Evolutionary conservation across 2,797 vertebrate species (phyloP).

Genomic region (Nyctalus aviator): DNA sequence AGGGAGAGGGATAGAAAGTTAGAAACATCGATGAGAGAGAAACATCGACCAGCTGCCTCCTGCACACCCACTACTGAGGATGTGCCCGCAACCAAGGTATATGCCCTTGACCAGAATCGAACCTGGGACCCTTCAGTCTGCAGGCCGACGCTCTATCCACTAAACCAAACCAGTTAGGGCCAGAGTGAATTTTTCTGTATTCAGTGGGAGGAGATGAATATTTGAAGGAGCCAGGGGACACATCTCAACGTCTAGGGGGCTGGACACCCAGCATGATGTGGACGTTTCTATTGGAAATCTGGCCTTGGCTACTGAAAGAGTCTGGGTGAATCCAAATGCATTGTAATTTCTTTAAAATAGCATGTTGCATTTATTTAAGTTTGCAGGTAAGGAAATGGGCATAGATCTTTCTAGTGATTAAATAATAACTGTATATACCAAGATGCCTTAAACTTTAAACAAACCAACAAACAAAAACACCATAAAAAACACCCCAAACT

Average conservation of each 20-base stretch:
- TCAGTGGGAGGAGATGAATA: not conserved
- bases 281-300: constrained; percentile 27
- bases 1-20: too few relatives aligned
- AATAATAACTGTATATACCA: constrained; percentile 16
- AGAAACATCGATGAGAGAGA: too few relatives aligned
- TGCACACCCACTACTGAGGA: too few relatives aligned
- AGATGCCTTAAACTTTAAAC: constrained; percentile 41
- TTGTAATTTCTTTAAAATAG: constrained; percentile 49
- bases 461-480: not conserved
- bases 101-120: too few relatives aligned
- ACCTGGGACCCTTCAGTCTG: too few relatives aligned
- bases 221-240: not conserved
- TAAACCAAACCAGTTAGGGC: too few relatives aligned
- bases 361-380: constrained; percentile 47
- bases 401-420: constrained; percentile 32
- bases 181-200: not conserved
- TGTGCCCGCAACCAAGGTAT: too few relatives aligned
- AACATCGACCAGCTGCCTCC: too few relatives aligned
- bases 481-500: not conserved
- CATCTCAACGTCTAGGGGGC: not conserved
- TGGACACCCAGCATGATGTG: not conserved
- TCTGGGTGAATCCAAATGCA: not conserved
- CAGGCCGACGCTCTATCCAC: too few relatives aligned
- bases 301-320: constrained; percentile 33
- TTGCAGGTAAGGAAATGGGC: constrained; percentile 27